Evolutionary conservation across 2,113 vertebrate genomes (phyloP), one percentile per base, ranked within the genome.

Genomic region (Scomber scombrus): DNA sequence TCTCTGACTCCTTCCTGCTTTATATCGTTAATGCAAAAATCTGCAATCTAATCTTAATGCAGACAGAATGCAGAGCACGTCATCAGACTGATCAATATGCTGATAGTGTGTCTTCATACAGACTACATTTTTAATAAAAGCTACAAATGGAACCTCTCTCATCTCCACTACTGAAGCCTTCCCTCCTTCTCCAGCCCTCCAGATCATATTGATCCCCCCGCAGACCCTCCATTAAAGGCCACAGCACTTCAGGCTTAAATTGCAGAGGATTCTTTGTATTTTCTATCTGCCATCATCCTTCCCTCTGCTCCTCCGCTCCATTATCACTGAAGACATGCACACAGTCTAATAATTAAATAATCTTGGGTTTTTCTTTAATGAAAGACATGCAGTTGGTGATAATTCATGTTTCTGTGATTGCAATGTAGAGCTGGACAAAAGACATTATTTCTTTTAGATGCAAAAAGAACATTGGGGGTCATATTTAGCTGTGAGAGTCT

Each of bases 141-240:
- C 15, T 52, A 4, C 69, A 52, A 74, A 51, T 55, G 40, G 11
- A 40, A 26, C 18, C 56, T 34, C 4, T 12, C n/a, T 63, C 19
- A n/a, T 74, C 70, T 21, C 14, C 47, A 16, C 43, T 11, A 15
- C 5, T 47, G 10, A 72, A 18, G 23, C 13, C 62, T 5, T 29
- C 11, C 21, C 14, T 11, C 2, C 43, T 14, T 45, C 2, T 21
- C 13, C 52, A 51, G 55, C 21, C 61, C 51, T 45, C 55, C 3
- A 19, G 29, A 64, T 62, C 19, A 11, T 47, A 62, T 61, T 3
- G 11, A 60, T 69, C n/a, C 8, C 9, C 69, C 67, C 45, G 40
- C 73, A 80, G 34, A 61, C 57, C 40, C 49, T 60, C 31, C 55
- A 71, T 74, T 81, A 81, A 57, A 47, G 34, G n/a, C 45, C 5